Base-by-base conservation (phyloP, 2,797 vertebrate genomes). In the Enteromius mattozi region DNA sequence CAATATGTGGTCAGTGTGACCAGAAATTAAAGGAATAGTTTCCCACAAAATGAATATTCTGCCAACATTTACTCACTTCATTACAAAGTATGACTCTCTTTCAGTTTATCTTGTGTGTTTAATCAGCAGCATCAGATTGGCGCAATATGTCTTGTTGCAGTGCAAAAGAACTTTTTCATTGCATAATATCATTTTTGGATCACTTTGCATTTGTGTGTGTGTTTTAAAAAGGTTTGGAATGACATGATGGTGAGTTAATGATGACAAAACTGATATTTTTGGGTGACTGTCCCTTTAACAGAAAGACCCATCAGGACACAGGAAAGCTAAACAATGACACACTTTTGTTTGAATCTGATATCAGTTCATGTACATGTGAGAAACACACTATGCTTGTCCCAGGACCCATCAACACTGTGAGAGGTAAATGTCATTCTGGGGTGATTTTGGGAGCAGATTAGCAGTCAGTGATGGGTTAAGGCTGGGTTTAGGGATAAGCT, bases 381-480 rank as follows among this genome's bases (percentile, higher is more conserved):
- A 69, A 37, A 69, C 37, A 24, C 8, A 37, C 14, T 33, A 14
- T 6, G 17, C n/a, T 66, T 68, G 19, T 51, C 63, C 45, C 51
- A 49, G 12, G 12, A 16, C 45, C 42, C 7, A 82, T 63, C 54
- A 72, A 33, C 33, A 33, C 40, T 47, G 51, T 33, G 6, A 24
- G 68, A 63, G 27, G 42, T 74, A 33, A 35, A 82, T 63, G 65
- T 59, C 35, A 17, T 70, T 81, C 65, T 42, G 49, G 49, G n/a
- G 35, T 49, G 37, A 69, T 69, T 69, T 51, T 33, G 2, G 63
- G 24, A 33, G 21, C 30, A 78, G 77, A 78, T 79, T 79, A 70
- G 42, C 61, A 72, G 3, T 37, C 12, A 49, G 27, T 75, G 40
- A 27, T 35, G 40, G 56, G 69, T 78, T 83, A 35, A 78, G 63